Percentiles rank a stretch among this genome's conserved stretches.
Evolutionary conservation across 2,888 invertebrate species (phyloP).

Genomic region (Aquatica leii): DNA sequence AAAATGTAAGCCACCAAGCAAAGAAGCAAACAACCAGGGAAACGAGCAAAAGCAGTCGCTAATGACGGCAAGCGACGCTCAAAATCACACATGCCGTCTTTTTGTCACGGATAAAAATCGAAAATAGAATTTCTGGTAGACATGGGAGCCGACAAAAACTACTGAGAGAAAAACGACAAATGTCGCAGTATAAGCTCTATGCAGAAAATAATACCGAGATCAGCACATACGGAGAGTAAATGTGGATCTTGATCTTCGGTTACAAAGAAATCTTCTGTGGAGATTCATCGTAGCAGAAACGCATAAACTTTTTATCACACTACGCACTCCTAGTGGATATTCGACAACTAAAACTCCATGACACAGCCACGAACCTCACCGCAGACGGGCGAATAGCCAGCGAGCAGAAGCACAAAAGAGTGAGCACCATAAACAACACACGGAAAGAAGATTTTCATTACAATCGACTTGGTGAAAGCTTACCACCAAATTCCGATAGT

Average conservation of each 20-base stretch:
- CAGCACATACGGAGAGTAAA: constrained; percentile 23
- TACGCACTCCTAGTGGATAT: constrained; percentile 50
- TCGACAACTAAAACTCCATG: constrained; percentile 24
- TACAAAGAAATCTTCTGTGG: constrained; percentile 50
- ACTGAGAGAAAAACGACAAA: constrained; percentile 33
- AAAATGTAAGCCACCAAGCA: neutral
- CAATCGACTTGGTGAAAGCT: neutral
- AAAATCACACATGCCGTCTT: neutral
- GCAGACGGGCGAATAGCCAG: neutral
- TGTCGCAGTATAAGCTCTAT: constrained; percentile 43
- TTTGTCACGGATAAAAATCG: neutral
- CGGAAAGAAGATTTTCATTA: too few species aligned
- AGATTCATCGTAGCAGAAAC: too few species aligned
- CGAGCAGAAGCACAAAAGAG: too few species aligned
- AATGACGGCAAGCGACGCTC: constrained; percentile 13
- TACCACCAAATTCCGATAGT: constrained; percentile 45
- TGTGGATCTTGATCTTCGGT: constrained; percentile 47
- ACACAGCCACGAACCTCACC: constrained; percentile 31
- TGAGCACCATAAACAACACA: too few species aligned
- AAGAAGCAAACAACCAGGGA: constrained; percentile 10
- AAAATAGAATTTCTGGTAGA: constrained; percentile 9
- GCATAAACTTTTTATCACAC: constrained; percentile 49
- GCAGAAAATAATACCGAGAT: constrained; percentile 52
- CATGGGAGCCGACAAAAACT: constrained; percentile 33
- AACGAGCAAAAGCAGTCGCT: constrained; percentile 25